Evolutionary conservation across 2,113 vertebrate genomes (phyloP).

Genomic region (Rhinopomastus cyanomelas): DNA sequence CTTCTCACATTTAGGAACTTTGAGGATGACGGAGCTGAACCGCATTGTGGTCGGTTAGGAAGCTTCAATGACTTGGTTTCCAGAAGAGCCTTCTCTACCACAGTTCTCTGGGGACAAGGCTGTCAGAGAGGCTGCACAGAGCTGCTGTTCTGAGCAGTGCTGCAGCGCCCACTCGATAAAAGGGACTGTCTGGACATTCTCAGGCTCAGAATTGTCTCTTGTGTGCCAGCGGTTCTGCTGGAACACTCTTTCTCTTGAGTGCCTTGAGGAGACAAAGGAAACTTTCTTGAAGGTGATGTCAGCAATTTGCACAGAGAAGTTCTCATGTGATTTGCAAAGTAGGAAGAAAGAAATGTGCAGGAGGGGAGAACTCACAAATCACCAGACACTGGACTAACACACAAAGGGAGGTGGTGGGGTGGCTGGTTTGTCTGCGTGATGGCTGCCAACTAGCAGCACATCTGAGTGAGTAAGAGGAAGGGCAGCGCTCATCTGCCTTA

Average conservation of each 20-base stretch:
- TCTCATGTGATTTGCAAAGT: neutral
- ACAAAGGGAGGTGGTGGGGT: neutral
- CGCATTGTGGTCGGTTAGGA: constrained; percentile 9
- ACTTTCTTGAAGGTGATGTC: neutral
- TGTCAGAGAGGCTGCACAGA: neutral
- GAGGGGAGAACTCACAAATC: neutral
- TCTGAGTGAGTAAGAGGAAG: neutral
- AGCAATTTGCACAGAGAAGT: neutral
- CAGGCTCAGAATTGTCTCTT: neutral
- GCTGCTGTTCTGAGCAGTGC: neutral
- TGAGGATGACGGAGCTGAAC: neutral
- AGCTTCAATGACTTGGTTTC: neutral
- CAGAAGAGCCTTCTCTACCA: neutral
- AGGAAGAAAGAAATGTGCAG: neutral
- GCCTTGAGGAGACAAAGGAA: neutral
- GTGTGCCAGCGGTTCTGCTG: neutral
- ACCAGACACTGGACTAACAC: neutral
- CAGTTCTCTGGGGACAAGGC: neutral
- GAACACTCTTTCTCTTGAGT: neutral
- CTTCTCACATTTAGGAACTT: neutral
- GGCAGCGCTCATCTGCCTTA: neutral
- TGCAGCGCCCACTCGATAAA: neutral
- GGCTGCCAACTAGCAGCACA: neutral
- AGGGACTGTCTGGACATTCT: neutral
- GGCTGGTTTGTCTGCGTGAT: neutral